Base-by-base conservation (phyloP, 2,113 vertebrate genomes). In the Cranoglanis bouderius region DNA sequence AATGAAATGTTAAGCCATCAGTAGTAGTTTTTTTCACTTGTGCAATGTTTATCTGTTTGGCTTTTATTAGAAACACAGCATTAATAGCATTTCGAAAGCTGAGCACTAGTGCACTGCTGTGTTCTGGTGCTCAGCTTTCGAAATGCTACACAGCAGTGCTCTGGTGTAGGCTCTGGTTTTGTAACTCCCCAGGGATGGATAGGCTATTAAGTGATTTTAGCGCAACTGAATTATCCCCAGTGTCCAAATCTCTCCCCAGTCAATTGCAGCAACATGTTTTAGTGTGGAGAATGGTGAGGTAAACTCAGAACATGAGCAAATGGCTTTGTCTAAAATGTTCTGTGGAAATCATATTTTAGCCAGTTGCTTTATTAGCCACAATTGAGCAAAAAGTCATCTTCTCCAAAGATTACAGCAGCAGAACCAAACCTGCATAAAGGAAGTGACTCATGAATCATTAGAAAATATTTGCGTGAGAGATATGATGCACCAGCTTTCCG, bases 401-500 rank as follows among this genome's bases (percentile, higher is more conserved):
- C 18, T 63, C 49, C 24, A 80, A 40, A 83, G 21, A 61, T 77
- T 32, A 65, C 46, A 85, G 29, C 29, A 85, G 40, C 46, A 63
- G 29, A 85, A 67, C n/a, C 74, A 24, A 86, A 81, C 83, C 84
- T 89, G 77, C 72, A 74, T 59, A 84, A 26, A 86, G 86, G 88
- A 91, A 88, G 57, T 90, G 88, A 91, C 61, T 88, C 86, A 88
- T 32, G n/a, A 77, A 85, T 38, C 70, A 72, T 59, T 70, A 65
- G 65, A 81, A 90, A 88, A 85, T 88, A 90, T 90, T 88, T 90
- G 87, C 72, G 32, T 88, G 90, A 82, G 74, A 91, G 88, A 88
- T 74, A 81, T 86, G 88, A 88, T 83, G 84, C 84, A 78, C 13
- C 57, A 83, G 80, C 32, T 82, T 83, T 88, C 78, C 84, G 86